These are phyloP conservation scores for Steinernema carpocapsae DNA, from an alignment of 2,888 invertebrate genomes.

Conservation along the genomic window DNA sequence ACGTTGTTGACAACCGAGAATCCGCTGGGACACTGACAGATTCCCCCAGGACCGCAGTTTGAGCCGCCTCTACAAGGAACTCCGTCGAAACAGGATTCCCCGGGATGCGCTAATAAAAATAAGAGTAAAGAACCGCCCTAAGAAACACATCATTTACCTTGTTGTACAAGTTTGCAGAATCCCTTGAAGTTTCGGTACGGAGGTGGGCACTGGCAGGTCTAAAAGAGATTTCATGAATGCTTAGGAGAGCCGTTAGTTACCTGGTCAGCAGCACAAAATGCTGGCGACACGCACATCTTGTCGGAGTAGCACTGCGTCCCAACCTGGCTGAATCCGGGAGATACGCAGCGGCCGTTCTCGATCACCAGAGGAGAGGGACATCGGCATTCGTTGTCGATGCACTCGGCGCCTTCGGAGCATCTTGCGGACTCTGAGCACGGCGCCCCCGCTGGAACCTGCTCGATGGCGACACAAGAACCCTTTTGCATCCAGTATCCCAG, in stretches of 20 bases:
- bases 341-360: constrained; percentile 48
- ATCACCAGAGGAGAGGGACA: constrained; percentile 56
- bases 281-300: neutral
- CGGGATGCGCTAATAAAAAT: constrained; percentile 54
- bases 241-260: neutral
- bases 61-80: constrained; percentile 59
- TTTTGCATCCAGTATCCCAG: constrained; percentile 47
- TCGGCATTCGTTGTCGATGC: constrained; percentile 61
- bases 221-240: constrained; percentile 8
- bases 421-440: constrained; percentile 47
- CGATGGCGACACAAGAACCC: constrained; percentile 52
- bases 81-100: constrained; percentile 56
- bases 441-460: constrained; percentile 53
- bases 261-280: constrained; percentile 22
- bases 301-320: constrained; percentile 24
- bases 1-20: constrained; percentile 14
- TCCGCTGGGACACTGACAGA: constrained; percentile 59
- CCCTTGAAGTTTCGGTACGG: constrained; percentile 50
- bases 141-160: constrained; percentile 29
- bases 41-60: constrained; percentile 46
- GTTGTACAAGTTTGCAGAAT: constrained; percentile 43
- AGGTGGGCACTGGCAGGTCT: constrained; percentile 50
- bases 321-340: neutral
- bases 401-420: constrained; percentile 56
- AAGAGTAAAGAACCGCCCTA: constrained; percentile 37